A percentile compares a stretch with the other conserved stretches of the same genome.
These are phyloP conservation scores for Mythimna ferrago DNA, from an alignment of 2,888 invertebrate species.

Conservation along the genomic window DNA sequence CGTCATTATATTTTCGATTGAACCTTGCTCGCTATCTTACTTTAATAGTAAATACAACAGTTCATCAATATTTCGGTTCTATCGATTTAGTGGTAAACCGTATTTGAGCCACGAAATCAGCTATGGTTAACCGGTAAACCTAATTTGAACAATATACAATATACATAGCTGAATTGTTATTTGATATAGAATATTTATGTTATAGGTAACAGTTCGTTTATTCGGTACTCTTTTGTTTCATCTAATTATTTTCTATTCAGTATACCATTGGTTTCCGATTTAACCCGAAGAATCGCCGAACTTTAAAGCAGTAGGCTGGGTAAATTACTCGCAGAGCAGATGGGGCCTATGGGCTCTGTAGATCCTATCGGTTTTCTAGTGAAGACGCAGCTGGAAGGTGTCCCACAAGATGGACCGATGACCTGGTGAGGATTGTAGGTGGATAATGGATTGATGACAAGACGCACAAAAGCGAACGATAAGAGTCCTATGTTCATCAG, in stretches of 20 bases:
- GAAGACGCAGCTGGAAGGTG: no score
- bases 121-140: constrained; percentile 40
- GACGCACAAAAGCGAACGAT: no score
- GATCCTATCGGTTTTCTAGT: no score
- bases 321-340: no score
- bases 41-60: neutral
- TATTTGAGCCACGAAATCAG: constrained; percentile 37
- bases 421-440: no score
- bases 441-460: no score
- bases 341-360: no score
- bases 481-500: no score
- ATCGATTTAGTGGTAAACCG: constrained; percentile 36
- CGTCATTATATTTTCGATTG: constrained; percentile 20
- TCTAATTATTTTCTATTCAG: neutral
- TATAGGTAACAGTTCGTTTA: neutral
- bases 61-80: constrained; percentile 41
- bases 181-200: constrained; percentile 25
- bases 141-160: constrained; percentile 29
- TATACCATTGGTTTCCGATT: no score
- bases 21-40: neutral
- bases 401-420: no score
- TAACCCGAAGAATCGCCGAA: no score
- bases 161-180: constrained; percentile 16
- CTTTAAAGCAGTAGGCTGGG: no score
- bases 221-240: neutral